Evolutionary conservation across 2,797 vertebrate species (phyloP).

Genomic region (Peromyscus melanophrys): DNA sequence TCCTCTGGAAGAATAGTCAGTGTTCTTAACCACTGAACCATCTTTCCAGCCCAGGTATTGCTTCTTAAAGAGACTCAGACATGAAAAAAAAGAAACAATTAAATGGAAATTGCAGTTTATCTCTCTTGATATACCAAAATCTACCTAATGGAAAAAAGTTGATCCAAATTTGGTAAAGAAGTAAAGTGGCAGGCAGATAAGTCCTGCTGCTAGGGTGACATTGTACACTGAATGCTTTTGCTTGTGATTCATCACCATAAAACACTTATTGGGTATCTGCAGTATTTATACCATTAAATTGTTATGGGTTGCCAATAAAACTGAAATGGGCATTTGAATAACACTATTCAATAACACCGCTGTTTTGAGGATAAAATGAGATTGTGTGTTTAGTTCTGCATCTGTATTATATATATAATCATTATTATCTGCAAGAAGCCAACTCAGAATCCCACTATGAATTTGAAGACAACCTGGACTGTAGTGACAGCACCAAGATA

Average conservation of each 20-base stretch:
- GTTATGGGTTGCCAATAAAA: not conserved
- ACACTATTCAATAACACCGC: not conserved
- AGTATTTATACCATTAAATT: not conserved
- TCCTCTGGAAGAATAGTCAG: not conserved
- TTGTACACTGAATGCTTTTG: not conserved
- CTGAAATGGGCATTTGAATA: conserved; percentile 24
- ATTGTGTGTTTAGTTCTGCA: not conserved
- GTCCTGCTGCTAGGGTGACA: not conserved
- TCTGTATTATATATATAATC: not conserved
- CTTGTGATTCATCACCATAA: not conserved
- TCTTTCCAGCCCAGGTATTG: not conserved
- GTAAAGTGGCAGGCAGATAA: not conserved
- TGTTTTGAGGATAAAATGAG: not conserved
- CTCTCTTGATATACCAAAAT: conserved; percentile 20
- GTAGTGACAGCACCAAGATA: no score
- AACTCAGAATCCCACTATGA: not conserved
- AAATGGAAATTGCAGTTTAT: conserved; percentile 10
- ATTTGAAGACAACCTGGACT: not conserved
- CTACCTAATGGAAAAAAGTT: conserved; percentile 1
- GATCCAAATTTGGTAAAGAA: not conserved
- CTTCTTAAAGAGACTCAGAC: not conserved
- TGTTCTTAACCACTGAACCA: not conserved
- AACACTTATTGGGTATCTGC: not conserved
- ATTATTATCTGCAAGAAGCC: not conserved
- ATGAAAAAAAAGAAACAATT: not conserved